A percentile compares a stretch with the other conserved stretches of the same genome.
phyloP scores from a whole-genome alignment of 1,140 invertebrate genomes.

The Lycorma delicatula region DNA sequence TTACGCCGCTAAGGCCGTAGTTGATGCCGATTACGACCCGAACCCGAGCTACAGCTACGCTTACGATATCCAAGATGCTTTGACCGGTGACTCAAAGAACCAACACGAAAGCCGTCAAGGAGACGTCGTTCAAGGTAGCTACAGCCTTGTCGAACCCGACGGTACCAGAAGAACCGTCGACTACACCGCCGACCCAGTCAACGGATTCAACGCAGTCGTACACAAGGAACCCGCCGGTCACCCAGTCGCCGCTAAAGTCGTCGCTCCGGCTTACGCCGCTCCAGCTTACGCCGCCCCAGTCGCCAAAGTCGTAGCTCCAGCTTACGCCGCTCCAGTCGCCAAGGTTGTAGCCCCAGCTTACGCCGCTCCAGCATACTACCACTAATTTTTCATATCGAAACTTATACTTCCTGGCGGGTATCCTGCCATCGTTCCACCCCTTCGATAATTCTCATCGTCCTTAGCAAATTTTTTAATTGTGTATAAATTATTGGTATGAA shows the following conservation, averaged over 20 bases:
- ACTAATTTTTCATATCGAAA: background rate
- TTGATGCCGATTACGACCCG: slow-evolving; percentile 16
- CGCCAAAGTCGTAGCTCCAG: slow-evolving; percentile 14
- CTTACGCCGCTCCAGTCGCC: slow-evolving; percentile 10
- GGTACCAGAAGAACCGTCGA: slow-evolving; percentile 18
- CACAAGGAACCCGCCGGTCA: slow-evolving; percentile 14
- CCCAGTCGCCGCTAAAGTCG: slow-evolving; percentile 18
- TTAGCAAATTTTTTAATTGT: background rate
- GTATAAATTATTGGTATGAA: no score
- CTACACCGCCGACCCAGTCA: slow-evolving; percentile 22
- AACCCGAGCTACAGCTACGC: slow-evolving; percentile 41
- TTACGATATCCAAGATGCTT: slow-evolving; percentile 44
- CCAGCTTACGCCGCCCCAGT: slow-evolving; percentile 11
- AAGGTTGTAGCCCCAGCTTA: slow-evolving; percentile 25
- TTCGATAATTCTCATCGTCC: no score
- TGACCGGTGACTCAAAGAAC: slow-evolving; percentile 46
- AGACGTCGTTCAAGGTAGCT: slow-evolving; percentile 42
- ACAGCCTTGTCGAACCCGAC: slow-evolving; percentile 26
- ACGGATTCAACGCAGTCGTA: slow-evolving; percentile 26
- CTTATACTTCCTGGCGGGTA: slow-evolving; percentile 13
- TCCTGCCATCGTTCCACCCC: slow-evolving; percentile 6
- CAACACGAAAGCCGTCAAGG: slow-evolving; percentile 43
- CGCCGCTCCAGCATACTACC: slow-evolving; percentile 40
- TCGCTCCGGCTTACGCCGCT: slow-evolving; percentile 30
- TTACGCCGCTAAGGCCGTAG: slow-evolving; percentile 27